phyloP scores from a whole-genome alignment of 2,797 vertebrate genomes.

The Pantherophis alleghaniensis region DNA sequence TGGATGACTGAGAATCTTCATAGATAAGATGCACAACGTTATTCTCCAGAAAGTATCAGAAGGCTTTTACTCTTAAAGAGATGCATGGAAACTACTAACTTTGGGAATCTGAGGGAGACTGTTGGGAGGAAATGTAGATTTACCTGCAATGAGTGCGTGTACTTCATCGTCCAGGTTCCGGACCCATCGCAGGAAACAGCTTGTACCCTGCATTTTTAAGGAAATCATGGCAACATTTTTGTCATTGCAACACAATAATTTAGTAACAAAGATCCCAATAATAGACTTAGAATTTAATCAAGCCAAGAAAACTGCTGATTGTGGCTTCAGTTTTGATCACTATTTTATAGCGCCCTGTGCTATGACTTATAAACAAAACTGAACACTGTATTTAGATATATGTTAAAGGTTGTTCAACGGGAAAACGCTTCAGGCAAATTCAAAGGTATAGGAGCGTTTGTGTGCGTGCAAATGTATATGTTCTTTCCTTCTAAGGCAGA shows the following conservation, averaged over 20 bases:
- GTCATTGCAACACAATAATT: neutral
- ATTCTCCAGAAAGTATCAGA: neutral
- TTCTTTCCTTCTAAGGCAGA: neutral
- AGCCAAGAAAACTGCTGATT: neutral
- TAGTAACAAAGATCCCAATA: neutral
- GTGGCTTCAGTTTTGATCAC: neutral
- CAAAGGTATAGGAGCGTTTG: neutral
- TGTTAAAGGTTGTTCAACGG: neutral
- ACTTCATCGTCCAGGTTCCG: conserved; percentile 97
- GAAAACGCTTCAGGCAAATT: neutral
- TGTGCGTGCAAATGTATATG: neutral
- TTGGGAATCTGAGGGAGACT: neutral
- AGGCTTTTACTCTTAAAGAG: neutral
- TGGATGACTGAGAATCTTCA: too few relatives aligned
- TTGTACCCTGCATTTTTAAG: conserved; percentile 81
- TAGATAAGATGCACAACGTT: neutral
- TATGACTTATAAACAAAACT: neutral
- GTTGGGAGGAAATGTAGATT: conserved; percentile 27
- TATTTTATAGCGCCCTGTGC: neutral
- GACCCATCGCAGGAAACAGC: conserved; percentile 94
- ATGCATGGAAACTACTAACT: too few relatives aligned
- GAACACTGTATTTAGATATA: neutral
- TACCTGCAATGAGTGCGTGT: conserved; percentile 93
- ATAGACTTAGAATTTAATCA: neutral
- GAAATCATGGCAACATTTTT: conserved; percentile 32